A percentile compares a stretch with the other conserved stretches of the same genome.
Evolutionary conservation across 2,888 invertebrate species (phyloP).

Genomic region (Spialia ferax): DNA sequence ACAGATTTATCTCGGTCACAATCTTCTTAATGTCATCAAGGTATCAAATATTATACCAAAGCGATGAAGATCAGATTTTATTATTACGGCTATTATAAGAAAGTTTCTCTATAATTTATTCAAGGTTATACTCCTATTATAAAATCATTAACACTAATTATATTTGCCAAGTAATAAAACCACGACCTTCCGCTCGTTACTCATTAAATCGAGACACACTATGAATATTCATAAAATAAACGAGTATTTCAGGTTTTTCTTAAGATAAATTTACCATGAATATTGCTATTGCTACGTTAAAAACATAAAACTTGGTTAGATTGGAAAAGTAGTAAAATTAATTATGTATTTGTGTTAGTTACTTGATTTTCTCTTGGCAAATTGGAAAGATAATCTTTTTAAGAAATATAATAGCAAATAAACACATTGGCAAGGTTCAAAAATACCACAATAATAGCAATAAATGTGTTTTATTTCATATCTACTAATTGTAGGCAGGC

Average conservation of each 20-base stretch:
- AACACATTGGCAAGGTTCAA: too few species aligned
- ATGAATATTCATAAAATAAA: conserved; percentile 36
- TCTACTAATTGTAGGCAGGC: too few species aligned
- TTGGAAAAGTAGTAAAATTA: background rate
- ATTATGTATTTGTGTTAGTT: background rate
- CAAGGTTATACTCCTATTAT: conserved; percentile 9
- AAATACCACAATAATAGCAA: too few species aligned
- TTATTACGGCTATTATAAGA: background rate
- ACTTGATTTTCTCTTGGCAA: background rate
- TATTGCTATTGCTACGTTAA: conserved; percentile 2
- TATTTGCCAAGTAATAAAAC: conserved; percentile 27
- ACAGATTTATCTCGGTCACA: too few species aligned
- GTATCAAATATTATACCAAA: too few species aligned
- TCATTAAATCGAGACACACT: conserved; percentile 31
- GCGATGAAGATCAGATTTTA: too few species aligned
- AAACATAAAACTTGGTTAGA: background rate
- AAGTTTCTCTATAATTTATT: background rate
- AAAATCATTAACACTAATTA: conserved; percentile 30
- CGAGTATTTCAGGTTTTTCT: conserved; percentile 31
- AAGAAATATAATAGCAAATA: too few species aligned
- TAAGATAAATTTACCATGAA: conserved; percentile 24
- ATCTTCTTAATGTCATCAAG: too few species aligned
- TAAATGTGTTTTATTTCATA: too few species aligned
- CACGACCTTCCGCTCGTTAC: conserved; percentile 31
- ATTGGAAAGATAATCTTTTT: too few species aligned